Evolutionary conservation across 1,140 invertebrate genomes (phyloP), one percentile per base, ranked within the genome.

Genomic region (Lepidurus apus): DNA sequence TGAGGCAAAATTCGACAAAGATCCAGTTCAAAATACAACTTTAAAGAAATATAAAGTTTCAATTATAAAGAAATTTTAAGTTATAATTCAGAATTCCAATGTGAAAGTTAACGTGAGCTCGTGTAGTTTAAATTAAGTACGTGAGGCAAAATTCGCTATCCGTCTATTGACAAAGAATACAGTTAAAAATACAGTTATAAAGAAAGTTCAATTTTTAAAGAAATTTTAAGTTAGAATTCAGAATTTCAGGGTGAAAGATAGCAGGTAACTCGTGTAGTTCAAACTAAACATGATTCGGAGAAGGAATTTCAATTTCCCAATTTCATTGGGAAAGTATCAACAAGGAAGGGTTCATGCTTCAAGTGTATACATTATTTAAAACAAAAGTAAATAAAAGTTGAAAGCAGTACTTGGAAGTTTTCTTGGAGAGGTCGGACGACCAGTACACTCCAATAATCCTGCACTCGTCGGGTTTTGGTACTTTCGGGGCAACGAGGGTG

Each of bases 391-490:
- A 76, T 42, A 65, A 74, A n/a, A 43, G 7, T 9, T 43, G 34
- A 73, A 42, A 34, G 42, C 42, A 80, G 81, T 80, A 91, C 89
- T 84, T 92, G 86, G 80, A 90, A 84, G 75, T 89, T 86, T 44
- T 89, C 87, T 44, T 86, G 85, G 43, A 88, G 85, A 3, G 92
- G 92, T 85, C 89, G 91, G 78, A 95, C 92, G 0, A 95, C 92
- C 91, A 95, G 93, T 79, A 91, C 91, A 74, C 93, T 95, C 92
- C 92, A 94, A 81, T 95, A 96, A 42, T 93, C 90, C 7, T 88
- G 88, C 4, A 95, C 93, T 82, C 93, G 79, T 75, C 82, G 81
- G 44, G 82, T 77, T 84, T 80, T 82, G n/a, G 80, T 81, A 53
- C 81, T 80, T 74, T 79, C 78, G 24, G 82, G 82, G 17, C 81